Evolutionary conservation across 1,140 invertebrate genomes (phyloP), one percentile per base, ranked within the genome.

Genomic region (Leptoteleia sp.): DNA sequence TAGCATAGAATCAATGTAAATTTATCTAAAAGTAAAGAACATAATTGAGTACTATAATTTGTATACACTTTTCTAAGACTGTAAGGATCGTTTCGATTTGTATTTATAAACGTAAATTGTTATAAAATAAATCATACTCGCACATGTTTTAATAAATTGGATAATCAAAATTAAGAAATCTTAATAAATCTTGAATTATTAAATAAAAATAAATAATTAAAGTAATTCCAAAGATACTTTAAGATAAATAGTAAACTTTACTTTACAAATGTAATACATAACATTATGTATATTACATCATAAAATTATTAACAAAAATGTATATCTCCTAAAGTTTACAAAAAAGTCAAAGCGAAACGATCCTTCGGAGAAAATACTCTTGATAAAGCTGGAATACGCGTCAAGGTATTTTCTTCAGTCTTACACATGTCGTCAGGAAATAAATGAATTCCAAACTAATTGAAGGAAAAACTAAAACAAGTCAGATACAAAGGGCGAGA

Each of bases 31-130:
- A 37, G n/a, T n/a, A n/a, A n/a, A n/a, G n/a, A n/a, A n/a, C n/a
- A n/a, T n/a, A n/a, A 3, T 37, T 37, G 29, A 37, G n/a, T 52
- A 52, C 16, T 52, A 35, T 6, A 25, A 6, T 25, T 25, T 33
- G 29, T 33, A 31, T 6, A 8, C 15, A 29, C 6, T 29, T 19
- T 33, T 52, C 5, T 6, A 35, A 35, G 15, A 52, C 43, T 47
- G 17, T 4, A n/a, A 52, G 48, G 48, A 52, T 37, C 48, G 22
- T 37, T 52, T 52, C 48, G 11, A 12, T 37, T 52, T 52, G 48
- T 7, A 12, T 1, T 12, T n/a, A n/a, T n/a, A n/a, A 0, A 35
- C 35, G 3, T 5, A 52, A 52, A 25, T 25, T n/a, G n/a, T n/a
- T n/a, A n/a, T n/a, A n/a, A n/a, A n/a, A n/a, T n/a, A n/a, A n/a